phyloP scores from a whole-genome alignment of 2,797 vertebrate species.

The Scleropages formosus region DNA sequence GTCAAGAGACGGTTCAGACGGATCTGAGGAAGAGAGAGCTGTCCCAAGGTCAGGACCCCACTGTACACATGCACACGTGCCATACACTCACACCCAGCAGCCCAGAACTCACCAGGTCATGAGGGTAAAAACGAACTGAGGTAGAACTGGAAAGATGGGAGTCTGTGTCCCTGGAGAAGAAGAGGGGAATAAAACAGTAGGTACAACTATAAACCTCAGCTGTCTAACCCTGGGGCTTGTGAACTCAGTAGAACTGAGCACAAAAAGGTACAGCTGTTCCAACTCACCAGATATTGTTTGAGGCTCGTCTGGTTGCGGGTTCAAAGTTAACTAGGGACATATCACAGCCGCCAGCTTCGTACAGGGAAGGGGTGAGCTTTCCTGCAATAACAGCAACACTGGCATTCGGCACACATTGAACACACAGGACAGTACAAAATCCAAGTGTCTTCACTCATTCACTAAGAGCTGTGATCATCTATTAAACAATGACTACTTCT shows the following conservation, averaged over 20 bases:
- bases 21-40: conserved; percentile 91
- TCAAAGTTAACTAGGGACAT: conserved; percentile 98
- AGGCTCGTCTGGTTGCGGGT: conserved; percentile 94
- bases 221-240: background rate
- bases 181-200: conserved; percentile 33
- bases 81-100: background rate
- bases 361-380: conserved; percentile 92
- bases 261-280: background rate
- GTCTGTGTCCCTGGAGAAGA: conserved; percentile 91
- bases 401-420: conserved; percentile 21
- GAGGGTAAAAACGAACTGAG: conserved; percentile 99
- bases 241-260: background rate
- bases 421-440: background rate
- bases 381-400: conserved; percentile 60
- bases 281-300: conserved; percentile 93
- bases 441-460: too few species aligned
- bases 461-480: too few species aligned
- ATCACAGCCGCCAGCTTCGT: conserved; percentile 92
- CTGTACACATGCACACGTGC: background rate
- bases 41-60: conserved; percentile 59
- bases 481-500: too few species aligned
- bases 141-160: conserved; percentile 99
- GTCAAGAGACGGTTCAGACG: conserved; percentile 92
- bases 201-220: conserved; percentile 23
- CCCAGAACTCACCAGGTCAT: conserved; percentile 91